Evolutionary conservation across 2,113 vertebrate genomes (phyloP), one percentile per base, ranked within the genome.

Genomic region (Vulpes lagopus): DNA sequence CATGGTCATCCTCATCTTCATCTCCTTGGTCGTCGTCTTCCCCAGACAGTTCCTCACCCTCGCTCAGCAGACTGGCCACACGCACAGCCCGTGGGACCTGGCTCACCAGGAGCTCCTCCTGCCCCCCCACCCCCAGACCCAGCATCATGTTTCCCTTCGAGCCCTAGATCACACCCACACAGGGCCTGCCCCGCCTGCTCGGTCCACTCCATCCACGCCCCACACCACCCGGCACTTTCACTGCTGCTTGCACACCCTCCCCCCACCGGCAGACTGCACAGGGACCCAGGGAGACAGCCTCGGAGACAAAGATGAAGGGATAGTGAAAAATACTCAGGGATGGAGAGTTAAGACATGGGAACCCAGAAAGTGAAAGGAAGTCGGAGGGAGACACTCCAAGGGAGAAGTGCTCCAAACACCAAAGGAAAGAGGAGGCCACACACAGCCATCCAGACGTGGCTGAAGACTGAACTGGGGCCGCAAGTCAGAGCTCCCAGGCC

Each of bases 21-120:
- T 96, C 95, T 76, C 62, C 93, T 71, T 94, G 96, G 53, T 96
- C 74, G n/a, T 96, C 82, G 0, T 98, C 43, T 43, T 43, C 98
- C 84, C 95, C 98, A 0, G 93, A 95, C 51, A 98, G 82, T 4
- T 98, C 98, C 55, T 98, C 98, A 22, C 98, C 98, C 60, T 98
- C 98, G 0, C 98, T 98, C 95, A 98, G 97, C 64, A 98, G 97
- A 96, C 98, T 98, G 95, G 86, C 97, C 91, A 98, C 35, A 0
- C 98, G 95, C 59, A 96, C 79, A 0, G 96, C 95, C 78, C 97
- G 88, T 6, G 93, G 96, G 38, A 86, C 89, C 88, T 1, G 51
- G 79, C 73, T 95, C 3, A 1, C 32, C n/a, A 79, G 79, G 7
- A 71, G 89, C 1, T 97, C 95, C 95, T 98, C 98, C 98, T 98